Evolutionary conservation across 2,888 invertebrate species (phyloP).

Genomic region (Stenoptilia bipunctidactyla): DNA sequence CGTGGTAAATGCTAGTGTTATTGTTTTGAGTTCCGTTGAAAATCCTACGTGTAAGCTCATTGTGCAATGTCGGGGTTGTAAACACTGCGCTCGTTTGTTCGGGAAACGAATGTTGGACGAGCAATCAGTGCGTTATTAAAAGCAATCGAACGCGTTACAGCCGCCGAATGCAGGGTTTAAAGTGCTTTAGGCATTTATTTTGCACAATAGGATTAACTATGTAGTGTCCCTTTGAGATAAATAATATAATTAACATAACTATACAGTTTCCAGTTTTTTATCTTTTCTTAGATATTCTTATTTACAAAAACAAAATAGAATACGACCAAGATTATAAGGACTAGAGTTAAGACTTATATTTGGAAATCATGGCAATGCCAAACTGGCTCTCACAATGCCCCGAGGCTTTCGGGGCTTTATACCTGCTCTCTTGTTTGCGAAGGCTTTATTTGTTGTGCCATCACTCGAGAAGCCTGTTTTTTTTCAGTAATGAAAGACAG

Average conservation of each 20-base stretch:
- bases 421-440: slow-evolving; percentile 39
- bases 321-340: no score
- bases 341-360: no score
- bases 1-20: slow-evolving; percentile 24
- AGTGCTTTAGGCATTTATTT: no score
- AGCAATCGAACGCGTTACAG: slow-evolving; percentile 8
- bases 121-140: slow-evolving; percentile 31
- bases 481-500: slow-evolving; percentile 29
- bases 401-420: slow-evolving; percentile 12
- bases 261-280: no score
- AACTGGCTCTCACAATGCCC: slow-evolving; percentile 23
- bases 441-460: slow-evolving; percentile 7
- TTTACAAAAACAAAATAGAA: no score
- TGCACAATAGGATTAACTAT: no score
- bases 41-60: slow-evolving; percentile 25
- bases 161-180: no score
- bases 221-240: no score
- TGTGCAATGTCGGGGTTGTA: slow-evolving; percentile 33
- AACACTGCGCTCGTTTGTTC: slow-evolving; percentile 22
- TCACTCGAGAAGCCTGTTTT: slow-evolving; percentile 17
- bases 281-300: no score
- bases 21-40: slow-evolving; percentile 38
- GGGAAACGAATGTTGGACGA: slow-evolving; percentile 22
- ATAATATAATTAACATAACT: no score
- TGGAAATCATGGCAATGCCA: no score